phyloP scores from a whole-genome alignment of 1,140 invertebrate species.

The Anadara kagoshimensis region DNA sequence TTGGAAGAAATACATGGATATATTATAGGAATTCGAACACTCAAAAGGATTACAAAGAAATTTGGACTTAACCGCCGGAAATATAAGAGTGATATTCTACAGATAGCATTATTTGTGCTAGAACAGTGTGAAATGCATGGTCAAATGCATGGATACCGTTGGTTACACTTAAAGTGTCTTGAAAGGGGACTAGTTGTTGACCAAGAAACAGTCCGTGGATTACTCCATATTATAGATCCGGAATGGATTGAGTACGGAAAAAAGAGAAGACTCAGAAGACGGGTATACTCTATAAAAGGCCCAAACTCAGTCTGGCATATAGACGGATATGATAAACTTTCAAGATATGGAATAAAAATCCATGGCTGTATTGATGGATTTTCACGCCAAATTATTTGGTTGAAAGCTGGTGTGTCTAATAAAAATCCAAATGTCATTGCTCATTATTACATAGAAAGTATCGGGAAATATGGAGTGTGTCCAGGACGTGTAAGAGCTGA shows the following conservation, averaged over 20 bases:
- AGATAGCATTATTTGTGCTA: constrained; percentile 20
- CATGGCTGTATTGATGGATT: constrained; percentile 65
- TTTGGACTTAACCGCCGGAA: constrained; percentile 19
- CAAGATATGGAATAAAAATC: constrained; percentile 60
- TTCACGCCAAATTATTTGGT: constrained; percentile 61
- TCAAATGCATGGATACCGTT: constrained; percentile 35
- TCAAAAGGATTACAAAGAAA: constrained; percentile 9
- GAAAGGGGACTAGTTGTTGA: constrained; percentile 20
- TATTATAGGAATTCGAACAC: constrained; percentile 1
- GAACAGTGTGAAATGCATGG: constrained; percentile 19
- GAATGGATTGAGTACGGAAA: constrained; percentile 21
- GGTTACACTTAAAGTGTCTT: constrained; percentile 33
- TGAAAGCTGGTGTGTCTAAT: constrained; percentile 53
- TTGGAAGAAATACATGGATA: constrained; percentile 4
- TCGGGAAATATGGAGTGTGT: constrained; percentile 35
- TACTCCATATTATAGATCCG: constrained; percentile 29
- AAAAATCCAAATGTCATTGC: constrained; percentile 51
- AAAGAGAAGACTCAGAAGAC: constrained; percentile 27
- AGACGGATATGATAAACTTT: constrained; percentile 67
- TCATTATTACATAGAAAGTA: constrained; percentile 45
- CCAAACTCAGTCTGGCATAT: constrained; percentile 64
- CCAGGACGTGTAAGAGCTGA: constrained; percentile 53
- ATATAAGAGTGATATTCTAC: constrained; percentile 18
- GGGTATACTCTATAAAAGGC: constrained; percentile 32
- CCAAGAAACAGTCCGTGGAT: constrained; percentile 21